Conservation (phyloP, 1,140 invertebrate species). For the Drosophila pallidifrons region DNA sequence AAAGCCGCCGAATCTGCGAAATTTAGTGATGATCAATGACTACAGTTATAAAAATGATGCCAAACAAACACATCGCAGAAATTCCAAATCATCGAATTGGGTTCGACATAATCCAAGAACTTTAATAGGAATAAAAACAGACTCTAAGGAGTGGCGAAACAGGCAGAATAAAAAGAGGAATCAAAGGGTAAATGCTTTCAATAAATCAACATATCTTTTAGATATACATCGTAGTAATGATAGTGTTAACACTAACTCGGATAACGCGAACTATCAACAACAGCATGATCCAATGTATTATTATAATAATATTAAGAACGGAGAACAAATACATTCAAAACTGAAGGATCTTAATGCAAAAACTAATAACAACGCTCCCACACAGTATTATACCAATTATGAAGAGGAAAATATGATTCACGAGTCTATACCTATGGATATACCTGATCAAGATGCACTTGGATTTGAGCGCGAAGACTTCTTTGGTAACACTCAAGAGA, state of each 20-base stretch:
- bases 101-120: neutral
- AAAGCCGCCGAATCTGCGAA: conserved; percentile 17
- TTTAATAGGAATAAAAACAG: neutral
- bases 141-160: neutral
- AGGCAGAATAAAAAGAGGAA: conserved; percentile 24
- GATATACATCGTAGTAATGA: conserved; percentile 77
- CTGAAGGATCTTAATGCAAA: conserved; percentile 12
- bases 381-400: conserved; percentile 2
- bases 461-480: conserved; percentile 88
- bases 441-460: conserved; percentile 69
- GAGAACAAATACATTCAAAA: neutral
- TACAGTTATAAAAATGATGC: conserved; percentile 15
- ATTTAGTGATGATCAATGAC: conserved; percentile 13
- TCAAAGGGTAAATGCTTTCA: conserved; percentile 56
- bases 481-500: conserved; percentile 92
- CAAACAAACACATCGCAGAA: conserved; percentile 7
- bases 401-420: conserved; percentile 11
- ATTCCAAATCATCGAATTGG: neutral
- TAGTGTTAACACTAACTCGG: conserved; percentile 53
- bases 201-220: conserved; percentile 79
- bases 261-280: conserved; percentile 35
- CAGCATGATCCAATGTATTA: conserved; percentile 67
- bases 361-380: conserved; percentile 38
- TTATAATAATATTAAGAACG: conserved; percentile 54
- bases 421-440: conserved; percentile 2